phyloP scores from a whole-genome alignment of 2,113 vertebrate species.

The Eurypyga helias region DNA sequence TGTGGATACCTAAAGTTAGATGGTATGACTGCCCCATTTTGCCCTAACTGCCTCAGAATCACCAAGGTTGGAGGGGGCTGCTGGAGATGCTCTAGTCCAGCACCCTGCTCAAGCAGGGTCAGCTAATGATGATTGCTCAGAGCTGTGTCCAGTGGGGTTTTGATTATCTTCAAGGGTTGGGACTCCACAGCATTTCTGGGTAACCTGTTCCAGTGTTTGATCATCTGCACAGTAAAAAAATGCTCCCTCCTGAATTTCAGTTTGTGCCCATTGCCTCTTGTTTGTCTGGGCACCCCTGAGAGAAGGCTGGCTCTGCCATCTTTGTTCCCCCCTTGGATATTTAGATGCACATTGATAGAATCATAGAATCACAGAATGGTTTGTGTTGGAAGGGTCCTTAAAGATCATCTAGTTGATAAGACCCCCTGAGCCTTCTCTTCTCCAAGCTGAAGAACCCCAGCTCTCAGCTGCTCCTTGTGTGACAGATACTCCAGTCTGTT shows the following conservation, averaged over 20 bases:
- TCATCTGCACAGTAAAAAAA: background rate
- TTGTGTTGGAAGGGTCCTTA: no score
- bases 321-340: background rate
- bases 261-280: background rate
- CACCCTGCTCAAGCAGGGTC: background rate
- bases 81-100: background rate
- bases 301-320: background rate
- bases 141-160: background rate
- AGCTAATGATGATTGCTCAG: background rate
- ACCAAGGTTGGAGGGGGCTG: background rate
- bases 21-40: background rate
- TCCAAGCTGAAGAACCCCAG: background rate
- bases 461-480: background rate
- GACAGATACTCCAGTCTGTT: background rate
- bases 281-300: background rate
- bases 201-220: background rate
- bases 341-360: background rate
- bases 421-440: background rate
- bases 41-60: background rate
- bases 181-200: background rate
- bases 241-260: background rate
- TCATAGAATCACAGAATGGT: no score
- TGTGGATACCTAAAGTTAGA: background rate
- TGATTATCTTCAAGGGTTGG: background rate
- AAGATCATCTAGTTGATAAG: no score